Evolutionary conservation across 64 coral and sea anemone species (phyloP).

Genomic region (Montipora foliosa): DNA sequence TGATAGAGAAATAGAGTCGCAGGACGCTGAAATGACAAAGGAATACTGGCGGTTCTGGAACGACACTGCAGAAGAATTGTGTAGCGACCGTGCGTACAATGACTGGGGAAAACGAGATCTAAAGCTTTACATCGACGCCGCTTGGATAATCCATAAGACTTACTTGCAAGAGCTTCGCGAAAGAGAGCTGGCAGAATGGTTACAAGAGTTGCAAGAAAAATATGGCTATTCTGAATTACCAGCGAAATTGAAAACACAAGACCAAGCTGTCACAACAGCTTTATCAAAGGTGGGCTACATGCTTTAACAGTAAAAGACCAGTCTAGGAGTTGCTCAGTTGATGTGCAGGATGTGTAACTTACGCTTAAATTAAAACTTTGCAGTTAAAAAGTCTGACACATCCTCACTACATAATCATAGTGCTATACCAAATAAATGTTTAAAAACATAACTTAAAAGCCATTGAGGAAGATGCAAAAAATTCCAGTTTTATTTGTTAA

Average conservation of each 20-base stretch:
- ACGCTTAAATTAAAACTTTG: no score
- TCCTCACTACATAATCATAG: no score
- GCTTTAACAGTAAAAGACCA: no score
- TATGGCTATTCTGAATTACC: conserved; percentile 89
- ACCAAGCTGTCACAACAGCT: conserved; percentile 81
- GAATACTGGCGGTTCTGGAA: conserved; percentile 99
- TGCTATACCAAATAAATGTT: no score
- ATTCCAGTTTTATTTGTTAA: no score
- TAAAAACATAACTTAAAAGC: no score
- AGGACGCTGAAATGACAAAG: conserved; percentile 96
- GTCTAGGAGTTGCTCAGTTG: no score
- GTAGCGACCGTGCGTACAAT: conserved; percentile 97
- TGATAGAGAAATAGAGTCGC: conserved; percentile 94
- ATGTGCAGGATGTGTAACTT: no score
- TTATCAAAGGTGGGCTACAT: conserved; percentile 79
- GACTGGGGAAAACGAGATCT: conserved; percentile 99
- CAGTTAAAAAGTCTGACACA: no score
- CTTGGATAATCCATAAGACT: conserved; percentile 98
- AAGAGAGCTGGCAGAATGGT: conserved; percentile 75
- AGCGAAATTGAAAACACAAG: conserved; percentile 93
- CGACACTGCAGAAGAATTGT: conserved; percentile 93
- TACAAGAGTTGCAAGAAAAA: conserved; percentile 91
- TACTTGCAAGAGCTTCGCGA: conserved; percentile 90
- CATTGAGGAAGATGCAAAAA: no score
- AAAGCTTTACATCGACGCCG: conserved; percentile 97